These are phyloP conservation scores for Pseudocheirus occidentalis DNA, from an alignment of 2,797 vertebrate species.

Conservation along the genomic window DNA sequence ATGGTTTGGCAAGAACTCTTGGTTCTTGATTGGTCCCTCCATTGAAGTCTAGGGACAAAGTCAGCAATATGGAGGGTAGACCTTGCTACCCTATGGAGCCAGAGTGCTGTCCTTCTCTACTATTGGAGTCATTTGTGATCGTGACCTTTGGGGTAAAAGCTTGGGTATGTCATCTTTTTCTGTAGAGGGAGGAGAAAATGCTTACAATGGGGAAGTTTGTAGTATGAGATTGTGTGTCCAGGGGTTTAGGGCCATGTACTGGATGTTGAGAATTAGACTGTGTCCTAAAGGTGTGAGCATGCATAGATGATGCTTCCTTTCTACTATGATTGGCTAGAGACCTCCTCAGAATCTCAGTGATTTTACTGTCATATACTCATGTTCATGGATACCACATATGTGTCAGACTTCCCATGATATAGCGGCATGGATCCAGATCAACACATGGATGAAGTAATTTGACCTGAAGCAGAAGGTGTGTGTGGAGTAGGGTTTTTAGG, in stretches of 20 bases:
- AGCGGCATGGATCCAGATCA: neutral
- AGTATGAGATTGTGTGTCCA: neutral
- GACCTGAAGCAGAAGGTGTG: neutral
- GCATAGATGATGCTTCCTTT: neutral
- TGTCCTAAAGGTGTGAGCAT: neutral
- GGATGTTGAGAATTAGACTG: neutral
- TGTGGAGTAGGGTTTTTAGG: neutral
- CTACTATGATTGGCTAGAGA: neutral
- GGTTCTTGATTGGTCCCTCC: neutral
- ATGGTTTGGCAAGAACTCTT: rapidly evolving
- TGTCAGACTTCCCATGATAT: neutral
- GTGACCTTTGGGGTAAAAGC: neutral
- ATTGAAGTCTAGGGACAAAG: neutral
- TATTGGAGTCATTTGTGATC: neutral
- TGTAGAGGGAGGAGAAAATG: neutral
- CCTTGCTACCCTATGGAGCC: neutral
- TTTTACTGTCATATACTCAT: neutral
- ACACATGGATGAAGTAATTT: neutral
- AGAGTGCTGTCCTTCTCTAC: neutral
- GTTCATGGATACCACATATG: neutral
- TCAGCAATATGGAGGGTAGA: neutral
- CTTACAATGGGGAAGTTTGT: neutral
- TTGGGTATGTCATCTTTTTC: neutral
- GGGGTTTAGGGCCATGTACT: neutral
- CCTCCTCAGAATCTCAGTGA: neutral